Evolutionary conservation across 2,888 invertebrate species (phyloP).

Genomic region (Galeopsomyia nigrocyanea): DNA sequence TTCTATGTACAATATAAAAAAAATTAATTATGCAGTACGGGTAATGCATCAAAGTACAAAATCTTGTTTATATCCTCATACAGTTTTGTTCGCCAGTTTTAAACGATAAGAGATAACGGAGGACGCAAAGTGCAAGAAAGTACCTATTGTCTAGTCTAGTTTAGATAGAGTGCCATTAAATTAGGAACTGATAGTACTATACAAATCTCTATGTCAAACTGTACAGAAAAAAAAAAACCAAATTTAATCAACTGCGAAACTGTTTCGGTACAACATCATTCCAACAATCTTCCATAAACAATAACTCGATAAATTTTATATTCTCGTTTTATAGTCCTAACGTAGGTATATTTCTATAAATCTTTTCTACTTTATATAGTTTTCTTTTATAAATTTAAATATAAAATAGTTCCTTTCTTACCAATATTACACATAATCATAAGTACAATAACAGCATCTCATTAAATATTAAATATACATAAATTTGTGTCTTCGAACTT

Average conservation of each 20-base stretch:
- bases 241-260: constrained; percentile 10
- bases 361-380: background rate
- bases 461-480: constrained; percentile 7
- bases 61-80: constrained; percentile 24
- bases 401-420: constrained; percentile 16
- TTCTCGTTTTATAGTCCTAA: background rate
- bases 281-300: constrained; percentile 26
- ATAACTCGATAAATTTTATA: constrained; percentile 27
- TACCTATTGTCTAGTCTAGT: constrained; percentile 22
- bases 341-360: constrained; percentile 12
- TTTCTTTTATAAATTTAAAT: background rate
- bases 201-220: constrained; percentile 3
- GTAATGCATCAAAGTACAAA: constrained; percentile 34
- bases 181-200: constrained; percentile 35
- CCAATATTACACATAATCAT: constrained; percentile 11
- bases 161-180: constrained; percentile 12
- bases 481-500: background rate
- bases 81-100: constrained; percentile 25
- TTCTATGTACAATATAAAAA: constrained; percentile 43
- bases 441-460: constrained; percentile 19
- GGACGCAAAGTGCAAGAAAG: constrained; percentile 18
- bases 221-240: constrained; percentile 23
- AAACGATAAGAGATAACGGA: constrained; percentile 19
- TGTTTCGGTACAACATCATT: constrained; percentile 11
- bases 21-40: constrained; percentile 27